These are phyloP conservation scores for Enteromius anoplus DNA, from an alignment of 2,797 vertebrate species.

Conservation along the genomic window DNA sequence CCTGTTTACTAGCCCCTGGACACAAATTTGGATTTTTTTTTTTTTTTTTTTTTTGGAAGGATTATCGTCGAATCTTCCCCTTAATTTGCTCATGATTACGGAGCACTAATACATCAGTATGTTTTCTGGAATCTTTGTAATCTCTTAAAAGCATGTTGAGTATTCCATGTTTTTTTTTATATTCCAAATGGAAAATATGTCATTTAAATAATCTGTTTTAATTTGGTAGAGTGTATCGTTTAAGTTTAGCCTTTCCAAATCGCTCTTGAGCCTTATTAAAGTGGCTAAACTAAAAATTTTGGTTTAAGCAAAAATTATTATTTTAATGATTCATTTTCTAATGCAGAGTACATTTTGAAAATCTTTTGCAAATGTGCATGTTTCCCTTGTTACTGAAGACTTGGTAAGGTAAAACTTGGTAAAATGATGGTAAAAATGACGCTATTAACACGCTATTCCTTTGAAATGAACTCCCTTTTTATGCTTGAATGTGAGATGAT, in stretches of 20 bases:
- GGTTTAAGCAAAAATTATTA: background rate
- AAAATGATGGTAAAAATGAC: constrained; percentile 28
- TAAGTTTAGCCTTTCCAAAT: constrained; percentile 14
- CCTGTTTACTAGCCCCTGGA: constrained; percentile 58
- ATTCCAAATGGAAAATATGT: constrained; percentile 12
- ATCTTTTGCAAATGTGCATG: background rate
- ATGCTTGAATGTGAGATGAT: constrained; percentile 69
- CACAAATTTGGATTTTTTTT: constrained; percentile 50
- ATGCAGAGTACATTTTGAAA: background rate
- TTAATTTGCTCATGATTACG: constrained; percentile 53
- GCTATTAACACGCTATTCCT: constrained; percentile 57
- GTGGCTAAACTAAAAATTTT: constrained; percentile 3
- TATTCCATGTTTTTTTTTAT: constrained; percentile 24
- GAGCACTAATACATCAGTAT: constrained; percentile 24
- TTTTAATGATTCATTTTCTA: background rate
- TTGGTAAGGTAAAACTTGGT: constrained; percentile 3
- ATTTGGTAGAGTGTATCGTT: background rate
- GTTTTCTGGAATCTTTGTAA: constrained; percentile 35
- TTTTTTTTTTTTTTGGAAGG: constrained; percentile 50
- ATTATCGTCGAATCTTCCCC: constrained; percentile 53
- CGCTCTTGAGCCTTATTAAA: background rate
- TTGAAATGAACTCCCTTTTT: constrained; percentile 67
- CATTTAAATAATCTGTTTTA: constrained; percentile 24
- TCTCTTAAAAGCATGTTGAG: constrained; percentile 53
- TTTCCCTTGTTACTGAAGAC: background rate